Evolutionary conservation across 2,113 vertebrate genomes (phyloP), one percentile per base, ranked within the genome.

Genomic region (Carettochelys insculpta): DNA sequence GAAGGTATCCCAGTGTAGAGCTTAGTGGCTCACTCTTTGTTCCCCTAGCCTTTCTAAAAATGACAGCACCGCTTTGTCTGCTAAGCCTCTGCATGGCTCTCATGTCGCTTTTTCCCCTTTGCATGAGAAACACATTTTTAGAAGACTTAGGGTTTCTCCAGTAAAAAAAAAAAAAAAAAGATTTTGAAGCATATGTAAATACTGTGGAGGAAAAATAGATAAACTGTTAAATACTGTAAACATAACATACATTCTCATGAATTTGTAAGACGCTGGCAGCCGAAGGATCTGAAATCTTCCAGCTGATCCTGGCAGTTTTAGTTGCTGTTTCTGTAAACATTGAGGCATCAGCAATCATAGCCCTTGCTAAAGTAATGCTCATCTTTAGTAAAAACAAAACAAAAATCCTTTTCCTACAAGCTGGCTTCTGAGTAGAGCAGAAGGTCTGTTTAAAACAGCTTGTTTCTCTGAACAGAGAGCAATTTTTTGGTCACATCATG

Each of bases 81-180:
- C 25, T 22, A 8, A n/a, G 47, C 29, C 29, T 86, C 56, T 27
- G 51, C 16, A 5, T 61, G 3, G n/a, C 34, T 82, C 4, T 77
- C 43, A 0, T 0, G 13, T 0, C 27, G 0, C 27, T 1, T 0
- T 0, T 45, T 14, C 6, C 11, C 12, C 71, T 45, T 25, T 45
- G 41, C 7, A 14, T 75, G 14, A 45, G 24, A 73, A 25, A 43
- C 71, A 75, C 41, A 45, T 75, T 43, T 75, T 45, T 45, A 45
- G 12, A 75, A 43, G 41, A 75, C 22, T 43, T 14, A 20, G n/a
- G 34, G 58, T 65, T 65, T 19, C 58, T 65, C 58, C 10, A 31
- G 34, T n/a, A n/a, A n/a, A n/a, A n/a, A n/a, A n/a, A n/a, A n/a
- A n/a, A n/a, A 34, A n/a, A 61, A n/a, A 34, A 31, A 9, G 16